Conservation (phyloP, 2,888 invertebrate species). For the Geophilus truncorum region DNA sequence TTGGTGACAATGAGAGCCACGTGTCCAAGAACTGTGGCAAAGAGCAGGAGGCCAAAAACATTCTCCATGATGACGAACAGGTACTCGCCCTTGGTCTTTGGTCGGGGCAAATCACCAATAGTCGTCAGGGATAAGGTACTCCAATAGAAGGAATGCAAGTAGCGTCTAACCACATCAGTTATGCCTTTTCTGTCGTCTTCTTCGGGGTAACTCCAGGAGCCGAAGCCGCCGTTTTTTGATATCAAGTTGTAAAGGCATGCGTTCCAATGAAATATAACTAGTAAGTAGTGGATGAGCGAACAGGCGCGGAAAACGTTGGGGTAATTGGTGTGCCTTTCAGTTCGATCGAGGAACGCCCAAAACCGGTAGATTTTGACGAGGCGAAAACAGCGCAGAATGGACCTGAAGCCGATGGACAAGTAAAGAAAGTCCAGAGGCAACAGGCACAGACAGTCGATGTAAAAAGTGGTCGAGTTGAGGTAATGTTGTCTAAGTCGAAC, state of each 20-base stretch:
- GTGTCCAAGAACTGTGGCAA: constrained; percentile 93
- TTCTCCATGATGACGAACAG: constrained; percentile 92
- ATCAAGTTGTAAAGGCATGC: constrained; percentile 97
- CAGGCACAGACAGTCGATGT: constrained; percentile 96
- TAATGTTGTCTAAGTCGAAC: constrained; percentile 90
- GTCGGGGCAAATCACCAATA: constrained; percentile 86
- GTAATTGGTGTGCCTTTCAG: constrained; percentile 97
- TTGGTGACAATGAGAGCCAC: constrained; percentile 98
- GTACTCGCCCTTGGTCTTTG: constrained; percentile 89
- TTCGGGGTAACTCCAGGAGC: constrained; percentile 67
- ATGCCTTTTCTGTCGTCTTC: constrained; percentile 35
- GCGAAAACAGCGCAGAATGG: constrained; percentile 89
- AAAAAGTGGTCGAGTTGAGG: constrained; percentile 96
- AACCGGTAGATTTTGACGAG: constrained; percentile 96
- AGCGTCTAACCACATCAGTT: constrained; percentile 80
- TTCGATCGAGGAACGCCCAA: constrained; percentile 98
- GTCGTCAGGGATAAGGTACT: constrained; percentile 93
- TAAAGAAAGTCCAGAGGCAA: constrained; percentile 97
- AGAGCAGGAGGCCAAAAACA: constrained; percentile 86
- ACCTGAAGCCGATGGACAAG: constrained; percentile 89
- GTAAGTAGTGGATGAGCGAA: constrained; percentile 69
- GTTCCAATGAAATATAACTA: constrained; percentile 99
- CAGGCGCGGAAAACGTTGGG: constrained; percentile 79
- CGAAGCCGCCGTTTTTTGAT: constrained; percentile 90
- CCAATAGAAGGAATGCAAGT: constrained; percentile 97